These are phyloP conservation scores for Bombus waltoni DNA, from an alignment of 1,140 invertebrate species.

Conservation along the genomic window DNA sequence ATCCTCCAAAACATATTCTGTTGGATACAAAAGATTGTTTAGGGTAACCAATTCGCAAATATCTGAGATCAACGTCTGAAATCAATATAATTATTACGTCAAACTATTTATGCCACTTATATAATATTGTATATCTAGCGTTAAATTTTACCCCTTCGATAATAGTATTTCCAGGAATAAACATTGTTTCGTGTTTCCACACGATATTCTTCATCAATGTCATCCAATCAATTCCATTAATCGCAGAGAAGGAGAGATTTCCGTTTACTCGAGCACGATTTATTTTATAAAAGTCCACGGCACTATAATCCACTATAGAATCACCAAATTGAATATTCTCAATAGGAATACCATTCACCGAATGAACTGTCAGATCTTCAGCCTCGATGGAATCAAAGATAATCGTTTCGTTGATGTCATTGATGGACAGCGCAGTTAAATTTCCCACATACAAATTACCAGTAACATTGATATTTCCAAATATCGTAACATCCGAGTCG, in stretches of 20 bases:
- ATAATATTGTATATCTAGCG: background rate
- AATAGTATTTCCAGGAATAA: slow-evolving; percentile 61
- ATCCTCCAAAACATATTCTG: slow-evolving; percentile 60
- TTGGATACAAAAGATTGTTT: slow-evolving; percentile 70
- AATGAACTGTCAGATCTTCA: slow-evolving; percentile 59
- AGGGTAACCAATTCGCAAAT: slow-evolving; percentile 46
- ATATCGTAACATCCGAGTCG: slow-evolving; percentile 49
- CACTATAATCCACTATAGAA: background rate
- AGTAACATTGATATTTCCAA: slow-evolving; percentile 61
- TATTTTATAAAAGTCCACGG: slow-evolving; percentile 66
- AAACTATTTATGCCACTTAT: background rate
- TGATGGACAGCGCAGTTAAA: slow-evolving; percentile 57
- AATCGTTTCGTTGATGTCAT: slow-evolving; percentile 36
- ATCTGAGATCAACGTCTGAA: slow-evolving; percentile 61
- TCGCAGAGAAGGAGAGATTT: slow-evolving; percentile 60
- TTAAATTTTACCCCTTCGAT: slow-evolving; percentile 63
- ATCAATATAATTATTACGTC: background rate
- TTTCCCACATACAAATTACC: slow-evolving; percentile 65
- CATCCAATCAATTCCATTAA: slow-evolving; percentile 67
- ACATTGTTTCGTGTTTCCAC: slow-evolving; percentile 63
- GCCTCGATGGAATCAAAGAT: slow-evolving; percentile 55
- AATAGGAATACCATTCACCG: slow-evolving; percentile 70
- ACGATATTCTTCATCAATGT: slow-evolving; percentile 67
- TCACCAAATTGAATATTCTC: slow-evolving; percentile 63
- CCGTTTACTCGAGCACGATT: slow-evolving; percentile 59